Evolutionary conservation across 2,113 vertebrate species (phyloP).

Genomic region (Salminus brasiliensis): DNA sequence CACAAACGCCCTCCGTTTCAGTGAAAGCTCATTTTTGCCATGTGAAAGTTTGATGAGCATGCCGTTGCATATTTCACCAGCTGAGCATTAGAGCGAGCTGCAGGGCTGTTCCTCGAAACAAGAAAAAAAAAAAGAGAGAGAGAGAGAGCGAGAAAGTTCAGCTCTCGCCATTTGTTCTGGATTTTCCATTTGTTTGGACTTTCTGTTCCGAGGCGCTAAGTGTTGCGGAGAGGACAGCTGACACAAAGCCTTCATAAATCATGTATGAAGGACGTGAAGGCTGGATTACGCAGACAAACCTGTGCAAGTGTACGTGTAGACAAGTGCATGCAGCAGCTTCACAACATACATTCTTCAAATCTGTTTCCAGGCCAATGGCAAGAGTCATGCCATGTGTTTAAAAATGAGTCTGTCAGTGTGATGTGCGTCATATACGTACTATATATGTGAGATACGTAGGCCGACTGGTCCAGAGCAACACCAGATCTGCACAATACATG

Average conservation of each 20-base stretch:
- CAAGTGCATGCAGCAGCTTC: not conserved
- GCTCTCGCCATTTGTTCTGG: not conserved
- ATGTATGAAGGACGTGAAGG: not conserved
- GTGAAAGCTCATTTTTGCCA: slow-evolving; percentile 11
- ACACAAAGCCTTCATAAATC: slow-evolving; percentile 9
- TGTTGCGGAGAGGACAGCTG: not conserved
- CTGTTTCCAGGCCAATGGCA: not conserved
- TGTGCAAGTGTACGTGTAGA: not conserved
- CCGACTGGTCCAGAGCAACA: too few relatives aligned
- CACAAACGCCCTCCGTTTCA: not conserved
- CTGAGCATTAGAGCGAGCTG: not conserved
- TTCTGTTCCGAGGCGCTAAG: not conserved
- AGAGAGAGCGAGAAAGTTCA: too few relatives aligned
- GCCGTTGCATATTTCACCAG: slow-evolving; percentile 15
- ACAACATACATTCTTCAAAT: slow-evolving; percentile 8
- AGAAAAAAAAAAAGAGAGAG: not conserved
- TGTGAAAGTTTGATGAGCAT: slow-evolving; percentile 21
- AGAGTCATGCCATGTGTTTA: not conserved
- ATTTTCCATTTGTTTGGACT: not conserved
- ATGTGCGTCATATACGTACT: not conserved
- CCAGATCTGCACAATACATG: too few relatives aligned
- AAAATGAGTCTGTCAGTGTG: not conserved
- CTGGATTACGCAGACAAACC: not conserved
- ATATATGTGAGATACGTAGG: not conserved
- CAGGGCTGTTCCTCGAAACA: not conserved